Evolutionary conservation across 2,797 vertebrate species (phyloP), one percentile per base, ranked within the genome.

Genomic region (Typhlichthys subterraneus): DNA sequence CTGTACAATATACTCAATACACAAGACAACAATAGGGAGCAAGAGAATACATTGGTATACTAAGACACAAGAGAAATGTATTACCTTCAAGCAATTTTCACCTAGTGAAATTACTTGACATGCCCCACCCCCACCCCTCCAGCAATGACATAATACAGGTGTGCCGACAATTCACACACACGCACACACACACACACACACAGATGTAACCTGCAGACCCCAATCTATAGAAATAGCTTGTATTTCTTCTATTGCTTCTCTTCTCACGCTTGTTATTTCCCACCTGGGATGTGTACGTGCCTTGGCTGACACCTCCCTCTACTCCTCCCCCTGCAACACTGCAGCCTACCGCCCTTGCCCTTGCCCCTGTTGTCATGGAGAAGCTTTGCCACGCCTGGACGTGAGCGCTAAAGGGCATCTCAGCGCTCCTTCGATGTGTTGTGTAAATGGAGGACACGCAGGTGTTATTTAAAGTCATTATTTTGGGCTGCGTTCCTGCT

Each of bases 71-170:
- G 23, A 53, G 11, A 89, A 87, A 91, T 78, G 85, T 70, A 88
- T 88, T 77, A 77, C 79, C 89, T 91, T 92, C 85, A 87, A 89
- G 77, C 77, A 62, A 12, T 72, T 75, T 79, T 79, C 85, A 80
- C 78, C 86, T 65, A 68, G 74, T 73, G 15, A 12, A 72, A 83
- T 82, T 71, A 68, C 85, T 88, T 73, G 80, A 86, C 89, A 87
- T 88, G 85, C 89, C 88, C 91, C 82, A 81, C 87, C 87, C 83
- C 86, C 83, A 29, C 4, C 23, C 23, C 23, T 4, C 23, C 23
- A 29, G 23, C 23, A 29, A 29, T 29, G 23, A 29, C 23, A 29
- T 29, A 4, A 29, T 69, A 82, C 84, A 85, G 82, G 80, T 83
- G 71, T 81, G 73, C 82, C 79, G 85, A 80, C 17, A 38, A n/a